Percentiles rank a stretch among this genome's conserved stretches.
Conservation (phyloP, 2,797 vertebrate species). For the Bovichtus diacanthus region DNA sequence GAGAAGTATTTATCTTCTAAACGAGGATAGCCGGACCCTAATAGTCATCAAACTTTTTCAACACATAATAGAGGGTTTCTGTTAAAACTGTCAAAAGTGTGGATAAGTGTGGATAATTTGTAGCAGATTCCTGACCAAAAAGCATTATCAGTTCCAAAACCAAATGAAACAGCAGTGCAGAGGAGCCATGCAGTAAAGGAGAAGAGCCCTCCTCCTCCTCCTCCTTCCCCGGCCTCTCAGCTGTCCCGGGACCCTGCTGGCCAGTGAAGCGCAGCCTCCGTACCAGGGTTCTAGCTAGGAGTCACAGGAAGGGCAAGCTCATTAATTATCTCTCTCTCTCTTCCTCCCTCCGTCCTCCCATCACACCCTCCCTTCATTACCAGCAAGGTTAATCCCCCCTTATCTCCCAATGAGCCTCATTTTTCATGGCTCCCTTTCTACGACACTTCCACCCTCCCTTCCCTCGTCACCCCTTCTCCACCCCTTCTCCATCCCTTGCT, state of each 20-base stretch:
- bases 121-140: background rate
- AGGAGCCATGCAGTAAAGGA: slow-evolving; percentile 26
- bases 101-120: background rate
- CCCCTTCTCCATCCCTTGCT: slow-evolving; percentile 10
- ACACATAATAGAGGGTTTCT: background rate
- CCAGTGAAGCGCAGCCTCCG: slow-evolving; percentile 67
- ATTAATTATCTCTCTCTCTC: slow-evolving; percentile 89
- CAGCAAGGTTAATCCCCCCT: slow-evolving; percentile 94
- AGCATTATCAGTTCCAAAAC: background rate
- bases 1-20: background rate
- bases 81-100: background rate
- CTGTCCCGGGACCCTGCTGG: slow-evolving; percentile 70
- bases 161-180: slow-evolving; percentile 28
- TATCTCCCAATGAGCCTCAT: slow-evolving; percentile 86
- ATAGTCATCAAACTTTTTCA: background rate
- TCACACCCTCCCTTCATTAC: slow-evolving; percentile 90
- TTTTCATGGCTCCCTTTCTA: slow-evolving; percentile 84
- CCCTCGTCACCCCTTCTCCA: slow-evolving; percentile 8
- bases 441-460: slow-evolving; percentile 47
- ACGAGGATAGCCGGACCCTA: background rate
- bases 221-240: background rate
- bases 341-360: slow-evolving; percentile 63
- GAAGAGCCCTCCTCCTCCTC: background rate
- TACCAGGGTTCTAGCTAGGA: slow-evolving; percentile 70
- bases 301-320: slow-evolving; percentile 86